phyloP scores from a whole-genome alignment of 2,888 invertebrate genomes.

The Campoplex capitator region DNA sequence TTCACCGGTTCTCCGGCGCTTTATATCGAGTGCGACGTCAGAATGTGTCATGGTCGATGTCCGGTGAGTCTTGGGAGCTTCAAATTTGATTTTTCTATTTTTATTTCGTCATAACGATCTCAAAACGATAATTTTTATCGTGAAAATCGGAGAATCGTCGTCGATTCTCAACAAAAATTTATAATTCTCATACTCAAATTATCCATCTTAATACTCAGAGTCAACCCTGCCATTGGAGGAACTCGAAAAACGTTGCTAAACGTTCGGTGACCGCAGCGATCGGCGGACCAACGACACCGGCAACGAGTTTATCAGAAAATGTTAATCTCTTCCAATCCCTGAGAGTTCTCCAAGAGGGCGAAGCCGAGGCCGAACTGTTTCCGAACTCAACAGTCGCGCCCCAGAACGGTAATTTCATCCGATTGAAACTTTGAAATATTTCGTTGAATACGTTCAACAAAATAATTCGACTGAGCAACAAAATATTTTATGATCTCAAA shows the following conservation, averaged over 20 bases:
- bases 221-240: conserved; percentile 97
- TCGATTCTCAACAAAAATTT: neutral
- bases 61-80: conserved; percentile 88
- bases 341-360: conserved; percentile 94
- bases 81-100: no score
- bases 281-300: conserved; percentile 83
- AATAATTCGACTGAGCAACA: no score
- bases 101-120: neutral
- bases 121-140: neutral
- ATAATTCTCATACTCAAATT: no score
- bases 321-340: conserved; percentile 95
- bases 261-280: conserved; percentile 87
- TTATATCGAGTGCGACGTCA: conserved; percentile 97
- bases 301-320: conserved; percentile 91
- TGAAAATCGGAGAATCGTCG: neutral
- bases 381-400: conserved; percentile 81
- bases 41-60: conserved; percentile 98
- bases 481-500: no score
- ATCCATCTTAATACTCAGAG: conserved; percentile 86
- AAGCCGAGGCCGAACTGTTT: conserved; percentile 88
- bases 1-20: conserved; percentile 97
- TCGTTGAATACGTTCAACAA: no score
- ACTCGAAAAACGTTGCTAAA: conserved; percentile 92
- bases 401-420: conserved; percentile 76
- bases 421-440: no score